phyloP scores from a whole-genome alignment of 2,888 invertebrate genomes.

The Drosophila mimica region DNA sequence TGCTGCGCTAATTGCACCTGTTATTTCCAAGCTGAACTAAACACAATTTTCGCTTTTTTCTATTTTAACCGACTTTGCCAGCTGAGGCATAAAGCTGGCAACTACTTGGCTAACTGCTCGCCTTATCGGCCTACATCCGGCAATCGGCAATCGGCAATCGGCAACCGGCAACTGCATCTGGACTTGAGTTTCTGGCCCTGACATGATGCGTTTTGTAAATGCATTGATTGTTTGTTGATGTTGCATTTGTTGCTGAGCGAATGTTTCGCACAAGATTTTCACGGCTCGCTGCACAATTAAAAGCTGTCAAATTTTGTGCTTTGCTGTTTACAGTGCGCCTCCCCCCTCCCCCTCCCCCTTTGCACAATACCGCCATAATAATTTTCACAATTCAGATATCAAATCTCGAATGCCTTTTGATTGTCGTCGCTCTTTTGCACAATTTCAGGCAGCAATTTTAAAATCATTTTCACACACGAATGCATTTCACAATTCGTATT shows the following conservation, averaged over 20 bases:
- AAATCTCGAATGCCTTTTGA: constrained; percentile 68
- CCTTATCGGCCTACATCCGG: constrained; percentile 9
- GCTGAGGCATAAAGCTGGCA: constrained; percentile 62
- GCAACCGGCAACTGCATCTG: constrained; percentile 16
- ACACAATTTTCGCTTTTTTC: constrained; percentile 34
- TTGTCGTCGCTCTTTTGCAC: constrained; percentile 63
- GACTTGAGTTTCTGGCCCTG: constrained; percentile 54
- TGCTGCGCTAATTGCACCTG: constrained; percentile 70
- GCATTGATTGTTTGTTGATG: constrained; percentile 27
- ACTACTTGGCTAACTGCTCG: constrained; percentile 20
- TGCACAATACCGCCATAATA: constrained; percentile 4
- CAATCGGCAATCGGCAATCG: not conserved
- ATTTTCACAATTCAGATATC: constrained; percentile 36
- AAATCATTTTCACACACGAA: constrained; percentile 81
- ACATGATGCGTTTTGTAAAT: constrained; percentile 68
- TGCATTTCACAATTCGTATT: constrained; percentile 51
- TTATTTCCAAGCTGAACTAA: constrained; percentile 50
- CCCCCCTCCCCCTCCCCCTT: not conserved
- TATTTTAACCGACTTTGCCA: constrained; percentile 50
- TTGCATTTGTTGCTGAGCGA: constrained; percentile 17
- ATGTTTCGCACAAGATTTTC: constrained; percentile 34
- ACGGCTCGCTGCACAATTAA: constrained; percentile 74
- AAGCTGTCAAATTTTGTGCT: constrained; percentile 73
- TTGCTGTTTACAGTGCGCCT: constrained; percentile 24
- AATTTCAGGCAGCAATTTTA: constrained; percentile 69